Evolutionary conservation across 1,140 invertebrate species (phyloP), one percentile per base, ranked within the genome.

Genomic region (Listronotus oregonensis): DNA sequence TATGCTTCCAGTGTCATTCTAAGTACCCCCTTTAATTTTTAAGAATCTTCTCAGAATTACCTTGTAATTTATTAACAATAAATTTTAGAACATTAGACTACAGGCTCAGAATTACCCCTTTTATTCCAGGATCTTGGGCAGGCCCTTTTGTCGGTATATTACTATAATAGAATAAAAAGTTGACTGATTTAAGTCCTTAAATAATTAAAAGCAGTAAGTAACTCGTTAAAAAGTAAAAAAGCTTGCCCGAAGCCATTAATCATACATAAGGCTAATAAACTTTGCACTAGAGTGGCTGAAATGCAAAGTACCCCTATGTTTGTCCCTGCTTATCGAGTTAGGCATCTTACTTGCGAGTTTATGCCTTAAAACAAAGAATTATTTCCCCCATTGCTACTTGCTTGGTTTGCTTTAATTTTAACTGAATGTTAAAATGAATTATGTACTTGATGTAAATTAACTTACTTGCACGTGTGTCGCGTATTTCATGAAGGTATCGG

Each of bases 291-390:
- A 61, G 59, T 43, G 47, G 59, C 59, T 61, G 50, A 61, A 61
- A 51, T 61, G 59, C 49, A 61, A 61, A 61, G 59, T 61, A 61
- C 59, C 59, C 59, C 49, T 37, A 61, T 61, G 49, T 61, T 61
- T 51, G 49, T 61, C 59, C 59, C 49, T 34, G 59, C 59, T 61
- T 61, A 61, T 61, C 59, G 44, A 9, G 49, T 47, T 47, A 27
- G 42, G 34, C 59, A 61, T 61, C 59, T 59, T 49, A 27, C 43
- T 43, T 17, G 43, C 57, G 57, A 49, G 57, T 59, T 59, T 49
- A 31, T 59, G 57, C 57, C 57, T 61, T 61, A 61, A 51, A 61
- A 61, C 59, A 51, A 61, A 61, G 59, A 61, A 61, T 61, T 61
- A 40, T 61, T 61, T 61, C 32, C 17, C 59, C 49, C 59, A 10